These are phyloP conservation scores for Enteromius radiatus DNA, from an alignment of 2,797 vertebrate genomes.

Conservation along the genomic window DNA sequence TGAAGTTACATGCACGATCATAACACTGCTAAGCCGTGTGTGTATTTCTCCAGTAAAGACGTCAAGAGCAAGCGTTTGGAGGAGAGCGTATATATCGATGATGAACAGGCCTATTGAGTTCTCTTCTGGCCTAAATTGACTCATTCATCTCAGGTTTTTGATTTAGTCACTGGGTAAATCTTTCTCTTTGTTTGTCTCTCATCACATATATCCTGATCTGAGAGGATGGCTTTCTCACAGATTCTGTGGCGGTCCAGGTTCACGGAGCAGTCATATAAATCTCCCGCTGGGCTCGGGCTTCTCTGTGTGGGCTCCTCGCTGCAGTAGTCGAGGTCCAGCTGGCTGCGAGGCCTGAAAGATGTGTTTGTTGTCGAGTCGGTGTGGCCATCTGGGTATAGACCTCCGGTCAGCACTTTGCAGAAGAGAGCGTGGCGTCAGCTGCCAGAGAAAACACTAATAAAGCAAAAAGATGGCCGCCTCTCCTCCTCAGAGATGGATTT, in stretches of 20 bases:
- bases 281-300: constrained; percentile 54
- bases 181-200: constrained; percentile 22
- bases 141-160: constrained; percentile 1
- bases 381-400: constrained; percentile 78
- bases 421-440: constrained; percentile 65
- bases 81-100: not conserved
- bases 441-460: constrained; percentile 85
- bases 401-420: constrained; percentile 74
- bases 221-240: constrained; percentile 1
- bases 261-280: constrained; percentile 39
- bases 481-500: constrained; percentile 74
- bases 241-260: constrained; percentile 4
- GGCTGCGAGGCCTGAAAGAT: constrained; percentile 70
- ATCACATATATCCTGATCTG: constrained; percentile 21
- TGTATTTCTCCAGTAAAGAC: not conserved
- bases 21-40: not conserved
- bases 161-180: constrained; percentile 33
- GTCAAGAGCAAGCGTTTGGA: not conserved
- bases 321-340: constrained; percentile 62
- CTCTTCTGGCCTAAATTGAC: constrained; percentile 6
- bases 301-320: constrained; percentile 61
- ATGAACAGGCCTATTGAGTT: not conserved
- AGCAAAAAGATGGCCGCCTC: constrained; percentile 75
- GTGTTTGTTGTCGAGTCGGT: constrained; percentile 79
- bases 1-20: not conserved